Conservation (phyloP, 1,140 invertebrate genomes). For the Cotesia chilonis region DNA sequence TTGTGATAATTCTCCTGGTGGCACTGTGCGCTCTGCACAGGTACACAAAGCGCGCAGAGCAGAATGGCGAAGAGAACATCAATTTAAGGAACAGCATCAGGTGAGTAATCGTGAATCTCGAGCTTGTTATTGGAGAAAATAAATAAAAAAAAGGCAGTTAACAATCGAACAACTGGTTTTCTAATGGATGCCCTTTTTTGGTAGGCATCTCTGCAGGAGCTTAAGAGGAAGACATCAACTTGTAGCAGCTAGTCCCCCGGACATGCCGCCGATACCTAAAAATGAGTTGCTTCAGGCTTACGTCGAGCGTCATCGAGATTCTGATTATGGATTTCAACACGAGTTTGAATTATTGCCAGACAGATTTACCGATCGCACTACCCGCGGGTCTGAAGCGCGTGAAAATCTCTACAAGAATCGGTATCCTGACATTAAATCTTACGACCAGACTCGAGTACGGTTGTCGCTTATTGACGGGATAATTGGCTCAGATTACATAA, state of each 20-base stretch:
- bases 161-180: conserved; percentile 13
- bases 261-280: conserved; percentile 81
- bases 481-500: conserved; percentile 88
- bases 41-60: conserved; percentile 75
- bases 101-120: conserved; percentile 56
- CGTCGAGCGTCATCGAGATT: conserved; percentile 82
- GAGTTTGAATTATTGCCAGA: conserved; percentile 89
- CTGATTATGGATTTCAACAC: conserved; percentile 87
- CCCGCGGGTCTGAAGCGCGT: conserved; percentile 83
- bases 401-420: conserved; percentile 89
- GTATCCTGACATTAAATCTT: conserved; percentile 90
- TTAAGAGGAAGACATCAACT: conserved; percentile 74
- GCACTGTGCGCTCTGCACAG: conserved; percentile 77
- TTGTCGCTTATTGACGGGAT: conserved; percentile 79
- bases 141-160: conserved; percentile 9
- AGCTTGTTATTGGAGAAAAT: neutral
- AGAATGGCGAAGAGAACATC: conserved; percentile 80
- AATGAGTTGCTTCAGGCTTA: conserved; percentile 77
- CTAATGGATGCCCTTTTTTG: conserved; percentile 48
- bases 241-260: conserved; percentile 75
- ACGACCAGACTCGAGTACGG: conserved; percentile 91
- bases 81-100: conserved; percentile 75
- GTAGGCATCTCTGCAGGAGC: conserved; percentile 70
- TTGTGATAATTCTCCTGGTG: conserved; percentile 73
- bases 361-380: conserved; percentile 85